These are phyloP conservation scores for Arbacia lixula DNA, from an alignment of 53 echinoderm and acorn worm species.

Conservation along the genomic window DNA sequence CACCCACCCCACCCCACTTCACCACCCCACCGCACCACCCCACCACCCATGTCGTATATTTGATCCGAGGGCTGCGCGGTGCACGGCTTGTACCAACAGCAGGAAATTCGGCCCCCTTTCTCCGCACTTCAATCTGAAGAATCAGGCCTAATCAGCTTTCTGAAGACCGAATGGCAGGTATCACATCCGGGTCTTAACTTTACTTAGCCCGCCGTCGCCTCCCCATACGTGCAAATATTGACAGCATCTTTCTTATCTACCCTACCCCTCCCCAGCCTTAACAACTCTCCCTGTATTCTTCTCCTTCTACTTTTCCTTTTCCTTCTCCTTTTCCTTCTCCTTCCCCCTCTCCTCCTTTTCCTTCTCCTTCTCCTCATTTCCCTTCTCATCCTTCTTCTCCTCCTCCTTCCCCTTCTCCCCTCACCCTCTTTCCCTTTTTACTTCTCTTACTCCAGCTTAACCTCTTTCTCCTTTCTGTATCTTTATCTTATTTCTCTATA, in stretches of 20 bases:
- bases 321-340: too few species aligned
- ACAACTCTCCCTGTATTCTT: not conserved
- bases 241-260: not conserved
- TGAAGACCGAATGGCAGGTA: slow-evolving; percentile 6
- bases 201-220: not conserved
- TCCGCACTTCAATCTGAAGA: too few species aligned
- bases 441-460: not conserved
- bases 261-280: not conserved
- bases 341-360: not conserved
- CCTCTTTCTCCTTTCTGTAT: not conserved
- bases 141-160: too few species aligned
- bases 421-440: not conserved
- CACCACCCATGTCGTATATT: too few species aligned
- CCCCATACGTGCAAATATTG: slow-evolving; percentile 32
- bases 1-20: too few species aligned
- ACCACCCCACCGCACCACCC: too few species aligned
- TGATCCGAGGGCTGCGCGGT: too few species aligned
- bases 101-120: too few species aligned
- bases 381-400: not conserved
- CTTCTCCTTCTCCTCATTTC: not conserved
- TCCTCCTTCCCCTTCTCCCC: not conserved
- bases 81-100: too few species aligned
- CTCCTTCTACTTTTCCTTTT: not conserved
- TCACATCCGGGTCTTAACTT: slow-evolving; percentile 17
- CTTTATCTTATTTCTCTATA: not conserved